phyloP scores from a whole-genome alignment of 2,113 vertebrate species.

The Tretioscincus oriximinensis region DNA sequence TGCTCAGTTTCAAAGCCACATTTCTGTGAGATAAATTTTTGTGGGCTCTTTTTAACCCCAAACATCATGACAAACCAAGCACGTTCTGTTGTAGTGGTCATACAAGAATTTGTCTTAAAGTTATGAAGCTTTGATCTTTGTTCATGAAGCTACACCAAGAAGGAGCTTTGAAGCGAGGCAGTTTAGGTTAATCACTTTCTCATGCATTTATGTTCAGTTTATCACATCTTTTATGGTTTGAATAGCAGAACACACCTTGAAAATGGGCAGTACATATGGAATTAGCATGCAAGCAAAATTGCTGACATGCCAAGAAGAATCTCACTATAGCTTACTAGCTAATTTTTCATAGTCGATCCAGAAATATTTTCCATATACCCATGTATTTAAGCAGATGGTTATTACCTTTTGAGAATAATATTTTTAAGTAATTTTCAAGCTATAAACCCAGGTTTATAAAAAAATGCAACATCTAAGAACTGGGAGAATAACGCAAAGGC shows the following conservation, averaged over 20 bases:
- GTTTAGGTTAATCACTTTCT: too few relatives aligned
- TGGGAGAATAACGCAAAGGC: rapidly evolving
- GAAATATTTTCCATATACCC: constrained; percentile 6
- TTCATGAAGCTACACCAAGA: too few relatives aligned
- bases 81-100: too few relatives aligned
- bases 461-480: not conserved
- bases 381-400: constrained; percentile 12
- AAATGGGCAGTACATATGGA: not conserved
- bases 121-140: too few relatives aligned
- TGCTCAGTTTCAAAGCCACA: too few relatives aligned
- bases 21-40: too few relatives aligned
- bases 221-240: too few relatives aligned
- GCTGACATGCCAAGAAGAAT: not conserved
- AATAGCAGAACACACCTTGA: not conserved
- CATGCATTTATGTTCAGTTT: too few relatives aligned
- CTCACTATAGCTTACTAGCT: not conserved
- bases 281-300: not conserved
- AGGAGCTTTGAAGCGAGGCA: too few relatives aligned
- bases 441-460: not conserved
- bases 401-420: not conserved
- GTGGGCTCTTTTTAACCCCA: too few relatives aligned
- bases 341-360: constrained; percentile 4
- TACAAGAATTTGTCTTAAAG: too few relatives aligned
- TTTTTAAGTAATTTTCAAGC: not conserved
- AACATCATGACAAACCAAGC: too few relatives aligned